Evolutionary conservation across 2,888 invertebrate genomes (phyloP).

Genomic region (Doris montereyensis): DNA sequence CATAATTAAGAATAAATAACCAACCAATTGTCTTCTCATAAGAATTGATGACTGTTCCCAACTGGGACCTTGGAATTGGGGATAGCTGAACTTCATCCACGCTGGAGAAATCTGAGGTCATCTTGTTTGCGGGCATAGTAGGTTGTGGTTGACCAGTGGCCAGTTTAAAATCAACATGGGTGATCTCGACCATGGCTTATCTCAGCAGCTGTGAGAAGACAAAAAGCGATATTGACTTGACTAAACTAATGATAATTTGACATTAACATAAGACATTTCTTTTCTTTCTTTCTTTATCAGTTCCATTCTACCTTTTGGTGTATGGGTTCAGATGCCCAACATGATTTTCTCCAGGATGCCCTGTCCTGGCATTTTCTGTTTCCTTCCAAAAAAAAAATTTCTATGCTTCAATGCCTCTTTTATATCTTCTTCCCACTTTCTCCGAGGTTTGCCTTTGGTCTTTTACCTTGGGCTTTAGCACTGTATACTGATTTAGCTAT

Average conservation of each 20-base stretch:
- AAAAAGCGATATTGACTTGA: constrained; percentile 1
- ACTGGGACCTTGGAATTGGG: constrained; percentile 66
- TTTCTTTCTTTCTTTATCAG: too few species aligned
- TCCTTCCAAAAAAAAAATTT: too few species aligned
- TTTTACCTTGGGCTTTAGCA: too few species aligned
- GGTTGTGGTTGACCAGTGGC: constrained; percentile 67
- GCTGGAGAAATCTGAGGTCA: constrained; percentile 58
- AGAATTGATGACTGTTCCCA: constrained; percentile 66
- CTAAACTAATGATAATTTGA: neutral
- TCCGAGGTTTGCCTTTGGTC: too few species aligned
- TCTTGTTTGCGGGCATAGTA: constrained; percentile 66
- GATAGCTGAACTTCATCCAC: constrained; percentile 66
- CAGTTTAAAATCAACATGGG: constrained; percentile 68
- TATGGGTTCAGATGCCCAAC: too few species aligned
- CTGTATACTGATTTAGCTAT: too few species aligned
- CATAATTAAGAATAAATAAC: too few species aligned
- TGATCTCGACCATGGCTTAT: constrained; percentile 45
- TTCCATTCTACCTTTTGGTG: too few species aligned
- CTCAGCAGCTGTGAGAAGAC: constrained; percentile 48
- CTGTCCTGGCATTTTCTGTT: too few species aligned
- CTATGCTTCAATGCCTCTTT: too few species aligned
- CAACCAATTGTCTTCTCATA: constrained; percentile 72
- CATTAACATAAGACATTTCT: neutral
- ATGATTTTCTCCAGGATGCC: too few species aligned
- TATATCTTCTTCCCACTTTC: too few species aligned